Evolutionary conservation across 2,888 invertebrate species (phyloP).

Genomic region (Leptinotarsa juncta): DNA sequence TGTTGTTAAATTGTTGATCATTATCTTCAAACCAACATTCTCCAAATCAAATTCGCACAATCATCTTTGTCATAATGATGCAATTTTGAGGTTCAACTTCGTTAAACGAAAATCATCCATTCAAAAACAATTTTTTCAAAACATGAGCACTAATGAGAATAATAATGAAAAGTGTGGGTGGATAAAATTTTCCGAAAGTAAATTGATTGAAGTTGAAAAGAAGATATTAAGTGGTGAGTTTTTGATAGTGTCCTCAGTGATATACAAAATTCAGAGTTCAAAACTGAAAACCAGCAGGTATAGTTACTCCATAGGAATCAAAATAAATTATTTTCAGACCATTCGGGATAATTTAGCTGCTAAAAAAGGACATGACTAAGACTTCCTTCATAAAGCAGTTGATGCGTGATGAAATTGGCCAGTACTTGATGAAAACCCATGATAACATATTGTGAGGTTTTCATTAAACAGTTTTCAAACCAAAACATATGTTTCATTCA

Average conservation of each 20-base stretch:
- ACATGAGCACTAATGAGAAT: background rate
- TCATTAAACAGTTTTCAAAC: too few species aligned
- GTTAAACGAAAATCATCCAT: background rate
- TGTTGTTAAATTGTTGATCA: background rate
- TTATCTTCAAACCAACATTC: background rate
- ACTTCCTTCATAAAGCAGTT: too few species aligned
- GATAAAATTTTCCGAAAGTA: conserved; percentile 82
- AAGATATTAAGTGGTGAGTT: conserved; percentile 83
- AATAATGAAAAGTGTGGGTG: conserved; percentile 64
- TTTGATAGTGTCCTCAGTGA: background rate
- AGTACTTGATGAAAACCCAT: too few species aligned
- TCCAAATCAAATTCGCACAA: background rate
- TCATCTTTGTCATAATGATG: background rate
- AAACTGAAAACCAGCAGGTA: too few species aligned
- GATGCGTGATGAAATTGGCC: too few species aligned
- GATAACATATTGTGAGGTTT: too few species aligned
- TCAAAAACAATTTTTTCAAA: background rate
- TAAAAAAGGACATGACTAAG: too few species aligned
- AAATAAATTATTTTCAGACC: too few species aligned
- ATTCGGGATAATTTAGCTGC: too few species aligned
- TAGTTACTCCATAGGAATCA: too few species aligned
- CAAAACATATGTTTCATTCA: too few species aligned
- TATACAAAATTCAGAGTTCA: too few species aligned
- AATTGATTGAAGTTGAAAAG: conserved; percentile 83
- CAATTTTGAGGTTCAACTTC: background rate